These are phyloP conservation scores for Aricia agestis DNA, from an alignment of 1,140 invertebrate species.

Conservation along the genomic window DNA sequence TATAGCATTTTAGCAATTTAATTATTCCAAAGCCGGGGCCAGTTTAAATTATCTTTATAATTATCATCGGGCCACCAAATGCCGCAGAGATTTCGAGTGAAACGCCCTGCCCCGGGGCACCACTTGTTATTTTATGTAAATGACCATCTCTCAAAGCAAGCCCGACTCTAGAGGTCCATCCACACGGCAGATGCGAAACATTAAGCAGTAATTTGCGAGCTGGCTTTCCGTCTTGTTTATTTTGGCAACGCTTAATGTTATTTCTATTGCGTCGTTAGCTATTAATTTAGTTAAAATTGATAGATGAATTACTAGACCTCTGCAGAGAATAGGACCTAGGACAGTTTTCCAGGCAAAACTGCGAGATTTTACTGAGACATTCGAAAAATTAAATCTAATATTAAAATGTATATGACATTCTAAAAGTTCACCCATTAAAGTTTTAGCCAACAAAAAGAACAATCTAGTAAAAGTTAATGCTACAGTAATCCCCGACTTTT, in stretches of 20 bases:
- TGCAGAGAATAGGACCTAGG: neutral
- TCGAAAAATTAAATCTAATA: no score
- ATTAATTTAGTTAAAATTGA: no score
- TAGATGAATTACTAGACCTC: neutral
- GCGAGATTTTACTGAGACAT: no score
- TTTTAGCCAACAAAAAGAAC: neutral
- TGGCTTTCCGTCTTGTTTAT: constrained; percentile 22
- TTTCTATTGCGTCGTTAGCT: neutral
- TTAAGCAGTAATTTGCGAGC: constrained; percentile 23
- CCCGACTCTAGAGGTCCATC: constrained; percentile 44
- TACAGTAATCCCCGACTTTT: neutral
- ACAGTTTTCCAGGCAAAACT: no score
- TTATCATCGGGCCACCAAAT: constrained; percentile 49
- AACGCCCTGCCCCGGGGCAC: constrained; percentile 39
- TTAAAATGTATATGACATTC: no score
- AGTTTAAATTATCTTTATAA: constrained; percentile 19
- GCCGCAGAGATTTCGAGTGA: constrained; percentile 44
- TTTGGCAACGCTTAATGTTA: constrained; percentile 15
- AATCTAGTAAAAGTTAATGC: neutral
- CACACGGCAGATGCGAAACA: constrained; percentile 26
- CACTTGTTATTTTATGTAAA: constrained; percentile 74
- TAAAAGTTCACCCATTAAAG: no score
- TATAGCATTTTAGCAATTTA: neutral
- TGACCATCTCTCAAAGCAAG: constrained; percentile 47
- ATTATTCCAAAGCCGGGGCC: constrained; percentile 2